Base-by-base conservation (phyloP, 2,797 vertebrate species). In the Mus spretus region DNA sequence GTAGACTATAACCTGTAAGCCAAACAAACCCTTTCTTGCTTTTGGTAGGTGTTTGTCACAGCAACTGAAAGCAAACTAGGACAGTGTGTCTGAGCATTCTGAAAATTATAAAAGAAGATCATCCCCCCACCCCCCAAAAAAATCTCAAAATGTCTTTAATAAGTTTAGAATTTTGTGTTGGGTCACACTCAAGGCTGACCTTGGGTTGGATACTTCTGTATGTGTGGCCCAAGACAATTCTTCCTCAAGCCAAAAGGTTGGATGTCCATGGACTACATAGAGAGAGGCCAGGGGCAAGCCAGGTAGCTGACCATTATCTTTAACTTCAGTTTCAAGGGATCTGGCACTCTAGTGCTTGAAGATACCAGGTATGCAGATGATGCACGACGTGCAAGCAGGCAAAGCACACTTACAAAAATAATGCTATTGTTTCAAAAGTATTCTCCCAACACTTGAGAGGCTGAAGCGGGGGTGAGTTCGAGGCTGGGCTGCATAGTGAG, bases 241-340 rank as follows among this genome's bases (percentile, higher is more conserved):
- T 72, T 72, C 47, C 44, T 63, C 24, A 74, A 40, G 14, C 8
- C 50, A 28, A 72, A 74, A 74, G 24, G 50, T 74, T 74, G 85
- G 4, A 3, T 87, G n/a, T 40, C 50, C 67, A 40, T 6, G 13
- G 37, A 0, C 34, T 37, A 50, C 1, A 7, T 37, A 4, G 8
- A 6, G 59, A 31, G 24, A 50, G 31, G 47, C 40, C 31, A 37
- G 84, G 20, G 1, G 0, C 4, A 0, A 1, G 59, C 34, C 22
- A 3, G 28, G 40, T 14, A 22, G 63, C 63, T 85, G n/a, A n/a
- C 19, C 24, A 3, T n/a, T 53, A 14, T 34, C 44, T 67, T 3
- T 22, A n/a, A 85, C 44, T 67, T 44, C 63, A 50, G 3, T 85
- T 53, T 34, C 44, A n/a, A 50, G 0, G 12, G 11, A 9, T 85